These are phyloP conservation scores for Odontomyia ornata DNA, from an alignment of 2,888 invertebrate species.

Conservation along the genomic window DNA sequence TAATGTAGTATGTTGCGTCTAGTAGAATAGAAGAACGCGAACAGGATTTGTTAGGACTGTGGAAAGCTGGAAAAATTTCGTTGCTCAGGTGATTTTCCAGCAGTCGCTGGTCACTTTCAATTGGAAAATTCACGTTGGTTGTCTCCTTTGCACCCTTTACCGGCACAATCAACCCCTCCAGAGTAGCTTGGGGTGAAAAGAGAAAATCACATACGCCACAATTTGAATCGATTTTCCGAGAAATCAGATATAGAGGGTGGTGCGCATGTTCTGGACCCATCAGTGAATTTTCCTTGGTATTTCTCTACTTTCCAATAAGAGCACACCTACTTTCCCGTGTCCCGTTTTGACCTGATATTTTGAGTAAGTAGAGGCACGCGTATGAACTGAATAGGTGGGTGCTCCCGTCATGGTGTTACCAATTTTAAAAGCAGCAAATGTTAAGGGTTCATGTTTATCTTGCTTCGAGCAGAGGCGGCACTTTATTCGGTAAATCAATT, in stretches of 20 bases:
- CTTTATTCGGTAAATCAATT: not conserved
- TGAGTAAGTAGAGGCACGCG: slow-evolving; percentile 32
- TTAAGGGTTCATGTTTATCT: not conserved
- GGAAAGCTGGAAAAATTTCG: slow-evolving; percentile 43
- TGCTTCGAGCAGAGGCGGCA: not conserved
- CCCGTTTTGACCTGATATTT: slow-evolving; percentile 44
- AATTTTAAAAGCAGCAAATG: not conserved
- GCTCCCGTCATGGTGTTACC: slow-evolving; percentile 26
- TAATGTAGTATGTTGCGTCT: slow-evolving; percentile 51
- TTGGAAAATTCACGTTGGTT: not conserved
- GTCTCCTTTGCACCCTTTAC: slow-evolving; percentile 10
- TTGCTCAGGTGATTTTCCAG: slow-evolving; percentile 41
- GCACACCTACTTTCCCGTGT: slow-evolving; percentile 36
- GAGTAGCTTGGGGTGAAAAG: not conserved
- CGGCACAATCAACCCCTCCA: not conserved
- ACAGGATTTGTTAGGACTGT: slow-evolving; percentile 46
- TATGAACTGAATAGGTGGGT: slow-evolving; percentile 41
- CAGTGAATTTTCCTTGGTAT: slow-evolving; percentile 18
- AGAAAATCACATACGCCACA: not conserved
- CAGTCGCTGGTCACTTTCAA: not conserved
- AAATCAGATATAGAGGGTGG: slow-evolving; percentile 3
- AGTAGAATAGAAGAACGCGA: slow-evolving; percentile 50
- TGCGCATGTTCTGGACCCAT: slow-evolving; percentile 30
- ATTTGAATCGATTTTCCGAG: slow-evolving; percentile 42
- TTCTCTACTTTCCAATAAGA: slow-evolving; percentile 44